These are phyloP conservation scores for Caenorhabditis sulstoni DNA, from an alignment of 2,888 invertebrate genomes.

Conservation along the genomic window DNA sequence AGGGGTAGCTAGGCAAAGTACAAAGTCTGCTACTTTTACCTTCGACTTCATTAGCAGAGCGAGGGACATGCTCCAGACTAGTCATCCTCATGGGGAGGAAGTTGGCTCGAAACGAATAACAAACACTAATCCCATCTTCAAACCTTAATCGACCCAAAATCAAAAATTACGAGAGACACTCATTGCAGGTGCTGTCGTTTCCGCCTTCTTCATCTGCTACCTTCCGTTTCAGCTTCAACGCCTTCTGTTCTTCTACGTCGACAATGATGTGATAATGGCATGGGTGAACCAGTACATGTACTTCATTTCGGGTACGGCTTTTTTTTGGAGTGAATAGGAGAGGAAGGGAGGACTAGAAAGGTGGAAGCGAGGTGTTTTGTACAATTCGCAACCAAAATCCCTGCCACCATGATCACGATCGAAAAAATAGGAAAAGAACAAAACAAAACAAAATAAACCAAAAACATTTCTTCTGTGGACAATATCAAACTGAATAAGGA, in stretches of 20 bases:
- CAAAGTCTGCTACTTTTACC: conserved; percentile 1
- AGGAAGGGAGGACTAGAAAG: neutral
- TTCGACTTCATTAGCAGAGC: too few relatives aligned
- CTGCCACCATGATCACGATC: neutral
- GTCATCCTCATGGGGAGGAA: neutral
- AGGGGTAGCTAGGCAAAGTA: conserved; percentile 20
- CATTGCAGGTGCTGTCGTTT: conserved; percentile 70
- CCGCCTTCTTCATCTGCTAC: conserved; percentile 74
- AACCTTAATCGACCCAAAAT: conserved; percentile 38
- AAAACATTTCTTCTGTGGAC: too few relatives aligned
- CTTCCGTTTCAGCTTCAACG: conserved; percentile 73
- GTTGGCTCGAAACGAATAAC: neutral
- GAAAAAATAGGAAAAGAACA: neutral
- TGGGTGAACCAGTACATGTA: conserved; percentile 70
- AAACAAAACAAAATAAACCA: neutral
- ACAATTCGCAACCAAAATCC: neutral
- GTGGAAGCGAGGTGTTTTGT: neutral
- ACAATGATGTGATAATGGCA: conserved; percentile 45
- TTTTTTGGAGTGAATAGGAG: neutral
- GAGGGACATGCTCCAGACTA: too few relatives aligned
- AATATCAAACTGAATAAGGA: too few relatives aligned
- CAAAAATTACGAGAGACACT: conserved; percentile 8
- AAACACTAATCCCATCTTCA: conserved; percentile 35
- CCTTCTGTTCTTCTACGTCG: conserved; percentile 70
- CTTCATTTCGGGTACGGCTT: conserved; percentile 71